phyloP scores from a whole-genome alignment of 2,888 invertebrate genomes.

The Chrysopilus asiliformis region DNA sequence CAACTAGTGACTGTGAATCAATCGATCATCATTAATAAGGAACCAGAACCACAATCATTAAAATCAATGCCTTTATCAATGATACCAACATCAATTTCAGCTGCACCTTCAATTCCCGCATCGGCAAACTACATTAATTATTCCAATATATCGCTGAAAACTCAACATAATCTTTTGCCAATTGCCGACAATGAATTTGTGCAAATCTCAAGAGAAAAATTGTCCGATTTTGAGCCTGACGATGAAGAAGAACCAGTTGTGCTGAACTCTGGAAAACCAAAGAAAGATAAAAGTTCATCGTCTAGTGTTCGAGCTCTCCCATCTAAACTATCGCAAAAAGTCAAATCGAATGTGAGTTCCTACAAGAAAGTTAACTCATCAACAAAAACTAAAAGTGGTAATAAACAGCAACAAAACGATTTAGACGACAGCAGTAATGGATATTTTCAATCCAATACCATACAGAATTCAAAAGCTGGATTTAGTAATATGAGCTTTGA shows the following conservation, averaged over 20 bases:
- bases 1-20: conserved; percentile 34
- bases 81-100: conserved; percentile 1
- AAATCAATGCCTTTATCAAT: neutral
- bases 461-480: conserved; percentile 40
- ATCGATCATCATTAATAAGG: conserved; percentile 34
- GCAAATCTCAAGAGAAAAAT: conserved; percentile 30
- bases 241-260: conserved; percentile 35
- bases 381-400: conserved; percentile 17
- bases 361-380: conserved; percentile 31
- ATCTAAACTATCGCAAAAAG: conserved; percentile 33
- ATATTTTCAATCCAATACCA: conserved; percentile 33
- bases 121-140: conserved; percentile 15
- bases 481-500: conserved; percentile 66
- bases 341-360: conserved; percentile 25
- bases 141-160: conserved; percentile 15
- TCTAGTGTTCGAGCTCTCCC: conserved; percentile 31
- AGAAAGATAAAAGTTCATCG: conserved; percentile 30
- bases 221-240: conserved; percentile 32
- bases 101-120: conserved; percentile 13
- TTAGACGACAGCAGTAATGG: conserved; percentile 12
- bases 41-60: conserved; percentile 22
- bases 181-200: conserved; percentile 34
- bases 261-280: conserved; percentile 19
- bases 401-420: conserved; percentile 20
- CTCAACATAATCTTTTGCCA: conserved; percentile 24